Evolutionary conservation across 2,888 invertebrate genomes (phyloP), one percentile per base, ranked within the genome.

Genomic region (Schrankia costaestrigalis): DNA sequence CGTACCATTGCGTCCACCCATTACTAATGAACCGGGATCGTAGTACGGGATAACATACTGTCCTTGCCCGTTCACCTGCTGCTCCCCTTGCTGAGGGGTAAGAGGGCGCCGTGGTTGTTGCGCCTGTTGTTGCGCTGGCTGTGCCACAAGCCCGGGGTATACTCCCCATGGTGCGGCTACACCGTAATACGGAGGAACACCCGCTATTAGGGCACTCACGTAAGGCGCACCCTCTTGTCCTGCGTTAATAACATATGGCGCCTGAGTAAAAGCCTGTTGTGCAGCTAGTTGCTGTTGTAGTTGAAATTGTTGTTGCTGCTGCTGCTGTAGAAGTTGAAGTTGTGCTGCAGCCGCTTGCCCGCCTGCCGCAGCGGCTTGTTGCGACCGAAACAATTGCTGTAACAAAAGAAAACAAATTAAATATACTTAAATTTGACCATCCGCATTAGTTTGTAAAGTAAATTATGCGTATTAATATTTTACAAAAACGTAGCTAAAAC

Each of bases 171-270:
- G 97, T 31, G 94, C 93, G 29, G 93, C 93, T 52, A 97, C 94
- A 37, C 95, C 95, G 81, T 97, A 97, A 89, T 98, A 97, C 67
- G 96, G 97, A 31, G 96, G 96, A 63, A 97, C 91, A 78, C 94
- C 90, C 79, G 92, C 93, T 69, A 95, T 93, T 69, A 96, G 90
- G 38, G 94, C 92, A 64, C 92, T 91, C 67, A 95, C 94, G 81
- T 97, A 97, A 15, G 96, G 97, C 50, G 91, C 81, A 38, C 86
- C 86, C 66, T 87, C 86, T 53, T 86, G 86, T 1, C 87, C 87
- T 31, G 96, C 93, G 81, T 96, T 96, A 63, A 96, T 93, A 64
- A 96, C 94, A 75, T 96, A 97, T 33, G 95, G 94, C 26, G 95
- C 93, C 68, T 95, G 93, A 37, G 93, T 92, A 67, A 94, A 93